phyloP scores from a whole-genome alignment of 1,140 invertebrate species.

The Magallana angulata region DNA sequence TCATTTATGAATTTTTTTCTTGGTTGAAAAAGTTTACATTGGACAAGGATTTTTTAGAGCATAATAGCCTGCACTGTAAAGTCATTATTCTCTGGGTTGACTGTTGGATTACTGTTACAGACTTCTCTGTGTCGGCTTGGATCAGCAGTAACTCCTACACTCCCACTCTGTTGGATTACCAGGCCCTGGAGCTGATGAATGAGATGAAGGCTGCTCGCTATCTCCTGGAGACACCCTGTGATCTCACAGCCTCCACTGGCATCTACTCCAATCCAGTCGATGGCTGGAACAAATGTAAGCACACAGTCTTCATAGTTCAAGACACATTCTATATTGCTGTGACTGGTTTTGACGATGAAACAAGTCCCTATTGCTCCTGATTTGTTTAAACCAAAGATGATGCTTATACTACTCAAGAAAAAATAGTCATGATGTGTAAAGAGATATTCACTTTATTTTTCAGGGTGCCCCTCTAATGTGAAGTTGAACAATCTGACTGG shows the following conservation, averaged over 20 bases:
- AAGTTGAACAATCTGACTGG: constrained; percentile 1
- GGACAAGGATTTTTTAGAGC: too few species aligned
- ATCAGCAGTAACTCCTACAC: constrained; percentile 20
- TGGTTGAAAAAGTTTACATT: too few species aligned
- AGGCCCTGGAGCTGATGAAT: constrained; percentile 33
- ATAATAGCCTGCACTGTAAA: not conserved
- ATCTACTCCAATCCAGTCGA: not conserved
- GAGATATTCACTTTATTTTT: not conserved
- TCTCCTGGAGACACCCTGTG: constrained; percentile 27
- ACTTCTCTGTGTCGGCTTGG: constrained; percentile 49
- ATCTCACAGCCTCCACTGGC: constrained; percentile 9
- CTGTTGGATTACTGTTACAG: constrained; percentile 37
- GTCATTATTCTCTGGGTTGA: not conserved
- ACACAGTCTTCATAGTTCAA: not conserved
- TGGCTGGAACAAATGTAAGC: constrained; percentile 40
- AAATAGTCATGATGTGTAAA: too few species aligned
- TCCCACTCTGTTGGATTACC: constrained; percentile 21
- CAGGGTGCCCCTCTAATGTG: not conserved
- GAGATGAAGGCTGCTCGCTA: constrained; percentile 41
- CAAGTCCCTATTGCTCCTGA: too few species aligned
- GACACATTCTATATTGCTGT: too few species aligned
- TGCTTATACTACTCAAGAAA: too few species aligned
- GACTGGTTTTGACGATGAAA: too few species aligned
- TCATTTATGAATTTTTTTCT: too few species aligned
- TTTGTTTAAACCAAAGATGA: too few species aligned